phyloP scores from a whole-genome alignment of 2,797 vertebrate species.

The Aeoliscus strigatus region DNA sequence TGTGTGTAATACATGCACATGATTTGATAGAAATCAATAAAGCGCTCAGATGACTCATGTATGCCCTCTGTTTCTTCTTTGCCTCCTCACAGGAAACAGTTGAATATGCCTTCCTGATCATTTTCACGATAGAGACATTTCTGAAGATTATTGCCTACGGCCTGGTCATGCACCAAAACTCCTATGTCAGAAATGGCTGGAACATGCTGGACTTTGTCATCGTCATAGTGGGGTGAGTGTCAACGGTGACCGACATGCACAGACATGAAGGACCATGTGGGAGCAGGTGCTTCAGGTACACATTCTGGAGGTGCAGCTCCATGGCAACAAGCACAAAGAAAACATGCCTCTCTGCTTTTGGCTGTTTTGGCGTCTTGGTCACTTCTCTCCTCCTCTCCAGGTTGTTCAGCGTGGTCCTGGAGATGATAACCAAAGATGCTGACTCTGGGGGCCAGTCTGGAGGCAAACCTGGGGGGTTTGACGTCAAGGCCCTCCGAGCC shows the following conservation, averaged over 20 bases:
- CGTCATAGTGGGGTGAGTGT: slow-evolving; percentile 94
- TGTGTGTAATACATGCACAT: background rate
- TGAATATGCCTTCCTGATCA: slow-evolving; percentile 99
- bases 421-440: slow-evolving; percentile 92
- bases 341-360: slow-evolving; percentile 18
- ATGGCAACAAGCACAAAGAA: slow-evolving; percentile 4
- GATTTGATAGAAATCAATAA: background rate
- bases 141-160: slow-evolving; percentile 99
- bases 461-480: slow-evolving; percentile 94
- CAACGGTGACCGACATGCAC: background rate
- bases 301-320: too few relatives aligned
- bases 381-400: slow-evolving; percentile 57
- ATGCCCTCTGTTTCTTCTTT: background rate
- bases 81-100: slow-evolving; percentile 89
- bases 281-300: too few relatives aligned
- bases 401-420: slow-evolving; percentile 97
- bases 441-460: slow-evolving; percentile 81
- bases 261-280: slow-evolving; percentile 26
- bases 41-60: background rate
- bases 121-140: slow-evolving; percentile 99
- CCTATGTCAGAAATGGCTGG: slow-evolving; percentile 97
- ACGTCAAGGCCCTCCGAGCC: slow-evolving; percentile 97
- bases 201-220: slow-evolving; percentile 99
- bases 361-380: slow-evolving; percentile 1
- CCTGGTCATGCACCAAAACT: slow-evolving; percentile 96